These are phyloP conservation scores for Stegodyphus dumicola DNA, from an alignment of 1,140 invertebrate genomes.

Conservation along the genomic window DNA sequence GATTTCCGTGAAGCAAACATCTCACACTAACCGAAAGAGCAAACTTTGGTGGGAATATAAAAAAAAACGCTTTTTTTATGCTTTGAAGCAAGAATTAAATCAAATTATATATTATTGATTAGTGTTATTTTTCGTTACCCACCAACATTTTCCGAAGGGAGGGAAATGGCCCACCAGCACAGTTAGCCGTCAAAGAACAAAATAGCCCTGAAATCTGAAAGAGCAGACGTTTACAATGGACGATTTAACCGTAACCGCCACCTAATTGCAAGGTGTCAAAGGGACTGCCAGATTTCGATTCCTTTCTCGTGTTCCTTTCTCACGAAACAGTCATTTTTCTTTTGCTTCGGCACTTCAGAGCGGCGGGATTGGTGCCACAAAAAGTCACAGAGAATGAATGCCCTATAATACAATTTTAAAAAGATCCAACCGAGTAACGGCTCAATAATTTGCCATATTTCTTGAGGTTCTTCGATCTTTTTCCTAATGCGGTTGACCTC, in stretches of 20 bases:
- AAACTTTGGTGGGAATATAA: too few relatives aligned
- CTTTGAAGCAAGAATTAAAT: neutral
- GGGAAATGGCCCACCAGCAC: slow-evolving; percentile 18
- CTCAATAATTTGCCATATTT: slow-evolving; percentile 21
- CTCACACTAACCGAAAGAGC: too few relatives aligned
- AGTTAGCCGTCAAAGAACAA: slow-evolving; percentile 34
- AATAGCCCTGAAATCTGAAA: slow-evolving; percentile 9
- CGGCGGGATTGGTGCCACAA: neutral
- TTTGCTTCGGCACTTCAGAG: neutral
- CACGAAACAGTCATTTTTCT: slow-evolving; percentile 51
- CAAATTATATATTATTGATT: slow-evolving; percentile 4
- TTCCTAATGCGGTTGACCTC: slow-evolving; percentile 29
- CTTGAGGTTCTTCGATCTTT: neutral
- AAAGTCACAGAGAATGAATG: neutral
- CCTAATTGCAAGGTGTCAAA: slow-evolving; percentile 52
- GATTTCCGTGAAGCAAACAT: too few relatives aligned
- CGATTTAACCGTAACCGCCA: slow-evolving; percentile 36
- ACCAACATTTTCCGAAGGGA: slow-evolving; percentile 20
- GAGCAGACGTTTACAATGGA: slow-evolving; percentile 23
- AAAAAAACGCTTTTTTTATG: neutral
- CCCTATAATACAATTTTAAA: slow-evolving; percentile 19
- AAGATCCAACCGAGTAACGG: slow-evolving; percentile 18
- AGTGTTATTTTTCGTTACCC: slow-evolving; percentile 37
- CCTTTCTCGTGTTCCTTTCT: neutral
- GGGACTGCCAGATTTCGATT: slow-evolving; percentile 1